phyloP scores from a whole-genome alignment of 53 echinoderm and acorn worm species.

The Mesocentrotus franciscanus region DNA sequence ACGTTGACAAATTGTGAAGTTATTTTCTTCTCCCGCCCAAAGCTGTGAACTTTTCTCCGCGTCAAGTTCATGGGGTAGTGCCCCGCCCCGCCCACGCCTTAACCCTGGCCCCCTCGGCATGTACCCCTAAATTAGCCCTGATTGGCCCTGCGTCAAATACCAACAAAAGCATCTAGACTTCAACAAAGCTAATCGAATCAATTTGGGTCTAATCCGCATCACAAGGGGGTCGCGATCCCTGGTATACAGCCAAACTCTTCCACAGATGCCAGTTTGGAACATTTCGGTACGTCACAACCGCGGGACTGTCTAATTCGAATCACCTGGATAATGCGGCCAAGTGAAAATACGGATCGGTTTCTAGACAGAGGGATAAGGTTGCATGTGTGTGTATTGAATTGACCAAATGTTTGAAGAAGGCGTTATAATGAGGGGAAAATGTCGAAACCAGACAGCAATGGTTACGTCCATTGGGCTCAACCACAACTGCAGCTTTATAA shows the following conservation, averaged over 20 bases:
- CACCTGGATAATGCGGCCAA: slow-evolving; percentile 43
- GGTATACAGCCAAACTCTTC: neutral
- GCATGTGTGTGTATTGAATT: slow-evolving; percentile 25
- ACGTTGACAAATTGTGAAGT: neutral
- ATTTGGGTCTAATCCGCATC: neutral
- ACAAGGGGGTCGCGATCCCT: slow-evolving; percentile 25
- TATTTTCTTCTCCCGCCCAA: too few species aligned
- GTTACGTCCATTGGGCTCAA: neutral
- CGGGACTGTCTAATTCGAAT: slow-evolving; percentile 22
- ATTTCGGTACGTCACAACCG: slow-evolving; percentile 23
- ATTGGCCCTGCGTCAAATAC: slow-evolving; percentile 20
- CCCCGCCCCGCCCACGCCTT: slow-evolving; percentile 28
- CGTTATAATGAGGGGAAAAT: neutral
- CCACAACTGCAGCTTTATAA: neutral
- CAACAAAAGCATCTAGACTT: slow-evolving; percentile 12
- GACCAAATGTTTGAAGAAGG: slow-evolving; percentile 33
- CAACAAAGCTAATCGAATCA: slow-evolving; percentile 47
- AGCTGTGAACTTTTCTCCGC: neutral
- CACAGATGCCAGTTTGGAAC: slow-evolving; percentile 3
- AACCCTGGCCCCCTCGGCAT: slow-evolving; percentile 32
- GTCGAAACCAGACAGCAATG: neutral
- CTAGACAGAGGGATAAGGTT: slow-evolving; percentile 9
- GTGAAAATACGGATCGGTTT: slow-evolving; percentile 40
- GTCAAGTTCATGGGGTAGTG: slow-evolving; percentile 28
- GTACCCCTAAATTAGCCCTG: slow-evolving; percentile 33